Percentiles rank a stretch among this genome's conserved stretches.
These are phyloP conservation scores for Spheniscus humboldti DNA, from an alignment of 2,797 vertebrate genomes.

Conservation along the genomic window DNA sequence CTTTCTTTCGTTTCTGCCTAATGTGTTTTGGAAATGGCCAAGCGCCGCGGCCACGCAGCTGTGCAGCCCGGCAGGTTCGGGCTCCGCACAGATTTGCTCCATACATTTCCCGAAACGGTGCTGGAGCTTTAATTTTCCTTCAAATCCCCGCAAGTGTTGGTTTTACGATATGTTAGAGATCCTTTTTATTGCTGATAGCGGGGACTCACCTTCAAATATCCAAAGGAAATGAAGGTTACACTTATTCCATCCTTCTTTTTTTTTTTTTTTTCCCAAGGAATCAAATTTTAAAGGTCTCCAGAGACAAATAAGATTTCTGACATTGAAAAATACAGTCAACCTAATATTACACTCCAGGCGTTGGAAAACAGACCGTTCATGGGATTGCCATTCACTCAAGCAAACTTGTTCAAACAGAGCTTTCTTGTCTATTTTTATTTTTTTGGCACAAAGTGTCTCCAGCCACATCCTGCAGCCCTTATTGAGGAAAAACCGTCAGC, in stretches of 20 bases:
- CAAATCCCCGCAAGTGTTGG: neutral
- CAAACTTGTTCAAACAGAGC: slow-evolving; percentile 24
- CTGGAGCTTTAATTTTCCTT: neutral
- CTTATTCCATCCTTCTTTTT: neutral
- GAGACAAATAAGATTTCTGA: slow-evolving; percentile 47
- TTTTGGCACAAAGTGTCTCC: slow-evolving; percentile 10
- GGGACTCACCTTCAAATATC: slow-evolving; percentile 21
- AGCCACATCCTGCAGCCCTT: slow-evolving; percentile 7
- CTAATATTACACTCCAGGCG: slow-evolving; percentile 16
- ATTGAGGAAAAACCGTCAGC: neutral
- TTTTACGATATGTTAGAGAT: slow-evolving; percentile 43
- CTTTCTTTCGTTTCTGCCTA: neutral
- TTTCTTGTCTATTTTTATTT: slow-evolving; percentile 33
- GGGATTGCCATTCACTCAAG: slow-evolving; percentile 8
- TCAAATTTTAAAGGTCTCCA: slow-evolving; percentile 40
- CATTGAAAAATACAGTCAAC: slow-evolving; percentile 41
- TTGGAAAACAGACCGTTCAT: slow-evolving; percentile 9
- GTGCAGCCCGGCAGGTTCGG: neutral
- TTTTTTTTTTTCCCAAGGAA: neutral
- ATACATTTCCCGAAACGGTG: neutral
- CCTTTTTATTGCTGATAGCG: slow-evolving; percentile 37
- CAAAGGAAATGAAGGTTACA: slow-evolving; percentile 42
- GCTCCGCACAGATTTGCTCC: neutral
- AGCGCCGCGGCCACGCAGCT: neutral
- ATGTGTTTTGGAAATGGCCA: neutral